phyloP scores from a whole-genome alignment of 2,797 vertebrate species.

The Rhinogobio ventralis region DNA sequence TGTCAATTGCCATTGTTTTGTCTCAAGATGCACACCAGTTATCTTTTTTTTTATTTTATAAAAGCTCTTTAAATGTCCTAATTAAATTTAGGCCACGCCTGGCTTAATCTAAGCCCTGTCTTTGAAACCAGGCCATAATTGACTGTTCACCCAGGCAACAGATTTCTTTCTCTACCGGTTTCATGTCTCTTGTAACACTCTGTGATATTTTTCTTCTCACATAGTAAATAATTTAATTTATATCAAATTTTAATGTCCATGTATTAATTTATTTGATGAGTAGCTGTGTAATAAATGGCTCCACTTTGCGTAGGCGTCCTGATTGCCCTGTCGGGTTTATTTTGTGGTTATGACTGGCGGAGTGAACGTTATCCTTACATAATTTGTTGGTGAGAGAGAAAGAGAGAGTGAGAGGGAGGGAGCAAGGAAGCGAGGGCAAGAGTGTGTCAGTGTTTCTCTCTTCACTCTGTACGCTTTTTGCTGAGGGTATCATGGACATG shows the following conservation, averaged over 20 bases:
- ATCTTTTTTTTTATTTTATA: too few species aligned
- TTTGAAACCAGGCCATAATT: not conserved
- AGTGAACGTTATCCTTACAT: slow-evolving; percentile 23
- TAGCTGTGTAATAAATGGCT: not conserved
- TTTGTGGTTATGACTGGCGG: not conserved
- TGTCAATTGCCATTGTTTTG: too few species aligned
- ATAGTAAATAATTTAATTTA: not conserved
- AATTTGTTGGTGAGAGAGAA: slow-evolving; percentile 11
- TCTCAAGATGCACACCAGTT: too few species aligned
- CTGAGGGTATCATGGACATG: not conserved
- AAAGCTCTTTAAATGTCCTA: not conserved
- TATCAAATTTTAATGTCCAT: not conserved
- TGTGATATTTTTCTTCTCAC: not conserved
- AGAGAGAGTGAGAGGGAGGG: not conserved
- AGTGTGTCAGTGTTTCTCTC: not conserved
- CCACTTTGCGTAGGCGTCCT: not conserved
- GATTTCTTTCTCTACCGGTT: not conserved
- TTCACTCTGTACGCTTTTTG: not conserved
- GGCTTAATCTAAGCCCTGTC: not conserved
- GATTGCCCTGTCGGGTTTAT: not conserved
- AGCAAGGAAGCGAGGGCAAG: not conserved
- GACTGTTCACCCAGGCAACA: not conserved
- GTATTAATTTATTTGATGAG: not conserved
- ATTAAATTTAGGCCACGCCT: not conserved
- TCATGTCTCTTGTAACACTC: not conserved